Base-by-base conservation (phyloP, 2,113 vertebrate species). In the human (Homo sapiens) region DNA sequence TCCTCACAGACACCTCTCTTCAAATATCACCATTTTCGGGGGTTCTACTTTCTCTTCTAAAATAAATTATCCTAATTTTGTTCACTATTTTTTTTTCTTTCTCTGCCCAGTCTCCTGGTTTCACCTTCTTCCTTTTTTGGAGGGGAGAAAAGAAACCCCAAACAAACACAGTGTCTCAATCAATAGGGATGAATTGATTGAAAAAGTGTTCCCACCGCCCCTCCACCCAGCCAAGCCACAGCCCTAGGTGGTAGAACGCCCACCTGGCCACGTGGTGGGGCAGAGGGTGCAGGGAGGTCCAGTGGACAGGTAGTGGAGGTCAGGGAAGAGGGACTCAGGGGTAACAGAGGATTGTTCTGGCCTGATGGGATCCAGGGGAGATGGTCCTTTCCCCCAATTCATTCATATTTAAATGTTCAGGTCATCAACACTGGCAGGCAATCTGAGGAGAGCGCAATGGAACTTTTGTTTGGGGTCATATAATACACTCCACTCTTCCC, bases 1-100 rank as follows among this genome's bases (percentile, higher is more conserved):
- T 98, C 97, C 98, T 98, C 98, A 96, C 98, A 98, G 98, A 99
- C 98, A 99, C 99, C 98, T 99, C 99, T 99, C 98, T 98, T 98
- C 98, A 98, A 98, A 98, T 98, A 98, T 86, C 98, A 97, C 98
- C 98, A 94, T 82, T 78, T 98, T 98, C 82, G 3, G 96, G 96
- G 89, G 96, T 98, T 97, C 97, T 98, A 97, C 98, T 96, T 97
- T 98, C 96, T 92, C 93, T 97, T 98, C 96, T 92, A 86, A 82
- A 88, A 73, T 94, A 90, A 59, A 97, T 94, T 96, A 87, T 97
- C 97, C 91, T 95, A 72, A 96, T 96, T 98, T 91, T 95, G 55
- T 75, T 97, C 75, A 50, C 80, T 96, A 87, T 9, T 55, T 45
- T 72, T 72, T 35, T 59, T 66, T 52, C 87, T 89, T 94, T 91